Evolutionary conservation across 2,797 vertebrate species (phyloP).

Genomic region (Sebastolobus alascanus): DNA sequence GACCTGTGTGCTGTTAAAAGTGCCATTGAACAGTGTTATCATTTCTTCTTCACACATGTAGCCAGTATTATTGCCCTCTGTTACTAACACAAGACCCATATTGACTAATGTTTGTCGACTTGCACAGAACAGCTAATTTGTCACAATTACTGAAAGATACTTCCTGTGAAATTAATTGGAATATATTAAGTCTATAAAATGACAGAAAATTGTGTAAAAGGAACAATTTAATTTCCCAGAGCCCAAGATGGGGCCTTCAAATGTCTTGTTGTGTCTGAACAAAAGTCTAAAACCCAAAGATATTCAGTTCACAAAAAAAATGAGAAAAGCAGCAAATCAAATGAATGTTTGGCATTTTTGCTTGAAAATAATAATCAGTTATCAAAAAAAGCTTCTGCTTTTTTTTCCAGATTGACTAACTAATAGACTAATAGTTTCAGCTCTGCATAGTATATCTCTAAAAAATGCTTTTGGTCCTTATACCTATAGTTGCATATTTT

Average conservation of each 20-base stretch:
- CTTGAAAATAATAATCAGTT: background rate
- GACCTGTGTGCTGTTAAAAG: conserved; percentile 88
- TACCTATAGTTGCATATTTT: background rate
- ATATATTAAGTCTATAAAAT: background rate
- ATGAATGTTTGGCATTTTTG: background rate
- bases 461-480: background rate
- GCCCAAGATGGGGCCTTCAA: no score
- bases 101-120: conserved; percentile 80
- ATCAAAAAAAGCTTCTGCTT: background rate
- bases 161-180: conserved; percentile 5
- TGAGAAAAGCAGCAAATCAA: background rate
- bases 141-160: conserved; percentile 16
- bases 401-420: background rate
- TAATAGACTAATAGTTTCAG: background rate
- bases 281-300: background rate
- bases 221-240: background rate
- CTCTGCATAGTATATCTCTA: background rate
- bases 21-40: conserved; percentile 86
- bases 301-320: background rate
- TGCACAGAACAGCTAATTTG: conserved; percentile 65
- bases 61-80: conserved; percentile 73
- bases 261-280: no score
- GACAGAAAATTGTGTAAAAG: background rate
- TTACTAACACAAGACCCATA: conserved; percentile 56
- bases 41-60: conserved; percentile 72